phyloP scores from a whole-genome alignment of 2,888 invertebrate genomes.

The Mechanitis messenoides region DNA sequence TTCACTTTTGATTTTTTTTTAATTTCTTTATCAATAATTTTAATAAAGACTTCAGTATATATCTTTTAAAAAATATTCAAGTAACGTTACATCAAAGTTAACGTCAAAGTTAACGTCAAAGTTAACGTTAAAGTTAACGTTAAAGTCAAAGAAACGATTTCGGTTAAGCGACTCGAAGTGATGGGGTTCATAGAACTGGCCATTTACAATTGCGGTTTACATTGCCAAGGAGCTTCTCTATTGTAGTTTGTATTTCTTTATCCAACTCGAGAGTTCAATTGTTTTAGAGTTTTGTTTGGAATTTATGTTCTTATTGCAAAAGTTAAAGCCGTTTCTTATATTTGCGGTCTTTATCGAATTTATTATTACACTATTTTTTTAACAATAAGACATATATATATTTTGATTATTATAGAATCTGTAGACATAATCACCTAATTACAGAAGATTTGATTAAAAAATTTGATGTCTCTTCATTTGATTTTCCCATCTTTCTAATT shows the following conservation, averaged over 20 bases:
- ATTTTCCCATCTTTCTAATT: no score
- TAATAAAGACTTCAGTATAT: no score
- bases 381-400: no score
- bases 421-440: no score
- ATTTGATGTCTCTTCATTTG: no score
- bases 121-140: not conserved
- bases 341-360: not conserved
- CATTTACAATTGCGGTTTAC: slow-evolving; percentile 1
- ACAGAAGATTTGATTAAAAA: no score
- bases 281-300: not conserved
- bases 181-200: slow-evolving; percentile 1
- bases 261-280: not conserved
- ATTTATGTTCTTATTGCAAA: not conserved
- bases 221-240: slow-evolving; percentile 5
- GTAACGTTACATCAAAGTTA: not conserved
- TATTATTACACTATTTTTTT: no score
- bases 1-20: no score
- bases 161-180: slow-evolving; percentile 3
- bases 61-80: not conserved
- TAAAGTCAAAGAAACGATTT: slow-evolving; percentile 1
- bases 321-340: not conserved
- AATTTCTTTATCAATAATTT: no score
- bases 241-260: slow-evolving; percentile 5
- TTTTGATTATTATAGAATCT: no score
- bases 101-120: no score